These are phyloP conservation scores for Glaucomys volans DNA, from an alignment of 2,113 vertebrate genomes.

Conservation along the genomic window DNA sequence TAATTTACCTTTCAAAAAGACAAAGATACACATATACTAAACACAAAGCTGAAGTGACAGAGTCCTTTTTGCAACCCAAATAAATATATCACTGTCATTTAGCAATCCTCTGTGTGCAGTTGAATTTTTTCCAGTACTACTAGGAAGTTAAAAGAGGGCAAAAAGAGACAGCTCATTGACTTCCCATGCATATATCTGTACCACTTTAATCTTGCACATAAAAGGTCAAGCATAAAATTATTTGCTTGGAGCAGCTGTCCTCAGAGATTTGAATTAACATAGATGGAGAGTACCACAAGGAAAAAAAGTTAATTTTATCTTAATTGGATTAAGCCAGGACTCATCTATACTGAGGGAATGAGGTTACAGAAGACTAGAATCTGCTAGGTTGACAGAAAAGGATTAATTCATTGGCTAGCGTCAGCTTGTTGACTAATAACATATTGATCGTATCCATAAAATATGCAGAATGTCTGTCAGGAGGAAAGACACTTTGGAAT, in stretches of 20 bases:
- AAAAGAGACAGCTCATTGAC: conserved; percentile 76
- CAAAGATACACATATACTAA: conserved; percentile 61
- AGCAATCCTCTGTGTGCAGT: conserved; percentile 50
- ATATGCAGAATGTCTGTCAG: conserved; percentile 93
- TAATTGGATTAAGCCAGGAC: conserved; percentile 89
- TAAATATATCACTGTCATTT: conserved; percentile 83
- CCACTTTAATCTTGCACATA: conserved; percentile 82
- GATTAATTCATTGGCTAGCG: conserved; percentile 93
- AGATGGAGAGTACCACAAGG: conserved; percentile 69
- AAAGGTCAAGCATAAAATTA: conserved; percentile 85
- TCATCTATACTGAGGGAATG: conserved; percentile 80
- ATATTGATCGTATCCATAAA: conserved; percentile 93
- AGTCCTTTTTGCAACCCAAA: conserved; percentile 73
- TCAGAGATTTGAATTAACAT: conserved; percentile 82
- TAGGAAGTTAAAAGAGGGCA: conserved; percentile 68
- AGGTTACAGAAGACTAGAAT: conserved; percentile 84
- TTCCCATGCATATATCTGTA: conserved; percentile 70
- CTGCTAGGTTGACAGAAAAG: conserved; percentile 90
- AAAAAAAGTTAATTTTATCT: conserved; percentile 85
- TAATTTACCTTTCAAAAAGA: conserved; percentile 82
- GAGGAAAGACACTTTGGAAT: conserved; percentile 86
- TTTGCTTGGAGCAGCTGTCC: conserved; percentile 81
- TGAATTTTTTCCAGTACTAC: conserved; percentile 57
- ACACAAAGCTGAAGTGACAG: conserved; percentile 75
- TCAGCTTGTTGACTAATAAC: conserved; percentile 96